A percentile compares a stretch with the other conserved stretches of the same genome.
phyloP scores from a whole-genome alignment of 2,113 vertebrate genomes.

The Gnathonemus longibarbis region DNA sequence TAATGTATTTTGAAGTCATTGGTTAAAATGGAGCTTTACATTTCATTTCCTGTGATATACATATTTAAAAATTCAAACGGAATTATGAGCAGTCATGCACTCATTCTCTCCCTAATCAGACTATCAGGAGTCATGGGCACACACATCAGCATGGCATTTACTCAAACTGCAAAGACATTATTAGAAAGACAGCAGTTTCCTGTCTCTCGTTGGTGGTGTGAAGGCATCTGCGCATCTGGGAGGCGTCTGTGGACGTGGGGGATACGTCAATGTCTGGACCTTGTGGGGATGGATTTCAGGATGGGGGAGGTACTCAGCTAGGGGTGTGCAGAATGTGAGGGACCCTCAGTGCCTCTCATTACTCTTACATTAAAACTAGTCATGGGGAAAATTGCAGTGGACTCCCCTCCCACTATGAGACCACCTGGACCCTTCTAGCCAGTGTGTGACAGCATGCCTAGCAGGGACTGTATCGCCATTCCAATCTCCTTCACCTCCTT shows the following conservation, averaged over 20 bases:
- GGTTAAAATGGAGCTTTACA: neutral
- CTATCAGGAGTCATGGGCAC: neutral
- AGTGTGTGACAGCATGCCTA: constrained; percentile 26
- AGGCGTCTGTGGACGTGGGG: neutral
- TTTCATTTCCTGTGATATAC: neutral
- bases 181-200: neutral
- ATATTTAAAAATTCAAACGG: neutral
- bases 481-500: constrained; percentile 1
- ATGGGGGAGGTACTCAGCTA: neutral
- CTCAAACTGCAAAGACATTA: neutral
- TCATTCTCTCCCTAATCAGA: constrained; percentile 1
- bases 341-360: constrained; percentile 54
- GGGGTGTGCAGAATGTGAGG: constrained; percentile 1
- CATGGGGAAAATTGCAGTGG: constrained; percentile 65
- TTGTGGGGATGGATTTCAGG: constrained; percentile 1
- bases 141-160: neutral
- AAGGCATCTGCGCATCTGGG: constrained; percentile 2
- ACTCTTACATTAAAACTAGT: constrained; percentile 71
- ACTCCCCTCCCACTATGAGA: constrained; percentile 49
- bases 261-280: neutral
- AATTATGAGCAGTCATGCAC: neutral
- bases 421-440: constrained; percentile 57
- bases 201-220: neutral
- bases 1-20: neutral
- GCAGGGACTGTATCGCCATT: constrained; percentile 9